Base-by-base conservation (phyloP, 2,797 vertebrate species). In the Rhynchonycteris naso region DNA sequence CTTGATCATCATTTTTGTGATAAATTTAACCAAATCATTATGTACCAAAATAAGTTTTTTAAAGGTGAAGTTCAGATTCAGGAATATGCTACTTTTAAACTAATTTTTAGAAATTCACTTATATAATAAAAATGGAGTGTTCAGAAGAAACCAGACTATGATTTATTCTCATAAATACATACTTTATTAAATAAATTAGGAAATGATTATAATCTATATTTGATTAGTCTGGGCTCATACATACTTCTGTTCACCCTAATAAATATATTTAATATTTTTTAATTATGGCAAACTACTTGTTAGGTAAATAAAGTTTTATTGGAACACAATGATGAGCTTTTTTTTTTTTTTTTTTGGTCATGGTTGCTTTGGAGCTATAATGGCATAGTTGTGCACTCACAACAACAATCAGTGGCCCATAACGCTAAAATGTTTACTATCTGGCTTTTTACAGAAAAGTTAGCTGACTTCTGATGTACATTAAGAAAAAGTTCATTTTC, bases 181-280 rank as follows among this genome's bases (percentile, higher is more conserved):
- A 90, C 88, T 69, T 85, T 82, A 71, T 63, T 82, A 89, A 95
- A 54, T 82, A 78, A 90, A 50, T 16, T 54, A 88, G 69, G 14
- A 86, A 94, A 95, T 81, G 15, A 81, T 21, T 78, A 33, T n/a
- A 61, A 84, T 21, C 59, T 59, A 92, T n/a, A 85, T 18, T 66
- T 79, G 19, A 54, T 82, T 43, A 24, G 11, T 76, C 75, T 79
- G 28, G 69, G 50, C 30, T 78, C 30, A 83, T 86, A 28, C 4
- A 69, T 11, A 68, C 4, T 52, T 71, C 38, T 43, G 65, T 69
- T 93, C 58, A 65, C 43, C 22, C n/a, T 83, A 38, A 22, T 88
- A 82, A 82, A 80, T 88, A 33, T 35, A 93, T 86, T 81, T 13
- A 71, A 7, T 58, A 71, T 69, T 76, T 52, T 66, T 78, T 13